phyloP scores from a whole-genome alignment of 2,113 vertebrate genomes.

The Sceloporus tristichus region DNA sequence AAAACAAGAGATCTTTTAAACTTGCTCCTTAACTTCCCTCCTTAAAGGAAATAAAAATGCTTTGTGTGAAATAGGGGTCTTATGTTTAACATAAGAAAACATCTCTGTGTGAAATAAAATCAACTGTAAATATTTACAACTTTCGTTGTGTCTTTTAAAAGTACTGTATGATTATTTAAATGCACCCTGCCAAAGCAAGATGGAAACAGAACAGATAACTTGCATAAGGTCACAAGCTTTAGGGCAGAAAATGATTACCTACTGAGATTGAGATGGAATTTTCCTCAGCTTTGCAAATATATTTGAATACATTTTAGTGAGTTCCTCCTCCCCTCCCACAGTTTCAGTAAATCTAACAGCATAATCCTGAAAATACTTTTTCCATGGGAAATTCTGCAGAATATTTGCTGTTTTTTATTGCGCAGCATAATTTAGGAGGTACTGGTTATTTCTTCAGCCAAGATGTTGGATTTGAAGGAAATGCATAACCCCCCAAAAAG shows the following conservation, averaged over 20 bases:
- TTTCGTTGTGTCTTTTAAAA: constrained; percentile 33
- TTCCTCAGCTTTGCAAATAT: constrained; percentile 44
- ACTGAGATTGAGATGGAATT: constrained; percentile 65
- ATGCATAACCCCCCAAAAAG: too few species aligned
- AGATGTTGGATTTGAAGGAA: background rate
- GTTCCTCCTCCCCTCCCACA: too few species aligned
- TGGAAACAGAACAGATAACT: constrained; percentile 33
- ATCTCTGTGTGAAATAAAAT: background rate
- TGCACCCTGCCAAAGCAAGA: constrained; percentile 57
- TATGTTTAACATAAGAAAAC: background rate
- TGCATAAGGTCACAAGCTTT: constrained; percentile 15
- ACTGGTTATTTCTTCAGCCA: background rate
- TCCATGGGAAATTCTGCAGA: constrained; percentile 29
- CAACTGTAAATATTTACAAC: constrained; percentile 4
- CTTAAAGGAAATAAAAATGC: constrained; percentile 37
- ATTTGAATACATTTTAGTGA: constrained; percentile 6
- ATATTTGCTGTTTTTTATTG: constrained; percentile 1
- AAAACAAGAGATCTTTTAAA: background rate
- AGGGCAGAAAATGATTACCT: constrained; percentile 59
- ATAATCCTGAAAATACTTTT: background rate
- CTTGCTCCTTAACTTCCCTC: background rate
- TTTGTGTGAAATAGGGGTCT: constrained; percentile 22
- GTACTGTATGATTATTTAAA: constrained; percentile 25
- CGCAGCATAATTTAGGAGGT: background rate
- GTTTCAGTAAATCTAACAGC: background rate